Base-by-base conservation (phyloP, 2,888 invertebrate species). In the Dynastes tityus region DNA sequence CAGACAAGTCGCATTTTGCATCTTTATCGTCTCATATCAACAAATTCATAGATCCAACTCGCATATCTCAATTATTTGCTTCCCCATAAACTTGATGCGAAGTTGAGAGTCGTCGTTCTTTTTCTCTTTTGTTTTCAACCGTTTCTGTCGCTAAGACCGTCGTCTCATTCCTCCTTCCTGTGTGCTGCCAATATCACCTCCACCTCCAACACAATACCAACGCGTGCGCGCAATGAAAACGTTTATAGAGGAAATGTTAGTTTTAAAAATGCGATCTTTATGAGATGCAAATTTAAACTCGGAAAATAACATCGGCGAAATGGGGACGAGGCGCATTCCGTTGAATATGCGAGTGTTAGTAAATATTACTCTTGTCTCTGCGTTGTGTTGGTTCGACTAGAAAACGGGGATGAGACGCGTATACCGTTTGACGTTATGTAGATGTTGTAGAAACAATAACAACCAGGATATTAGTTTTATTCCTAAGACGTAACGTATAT, bases 241-340 rank as follows among this genome's bases (percentile, higher is more conserved):
- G 61, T 74, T 61, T 74, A 74, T 40, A 61, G 61, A 74, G 73
- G 61, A 74, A 63, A 74, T 74, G 73, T 74, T 74, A 74, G 73
- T 74, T 74, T 74, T 63, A 74, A 74, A 61, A 61, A 74, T 74
- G 73, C 45, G 73, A 63, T 74, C 73, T 74, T 74, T 61, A 74
- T 63, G 73, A 74, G 61, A 74, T 74, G 73, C 58, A 74, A 74
- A 74, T 74, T 74, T 74, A 61, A 74, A 74, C 45, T 27, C 61
- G 22, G 73, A 49, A 61, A 63, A 74, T 74, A 74, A 74, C 61
- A 74, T 74, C 61, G 45, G 40, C 45, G 16, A 27, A 61, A 61
- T 4, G 73, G 45, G 22, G 22, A 8, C 65, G 37, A 2, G 8
- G 49, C 22, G 45, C 45, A 55, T 74, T 61, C 49, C 9, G 29